These are phyloP conservation scores for Anser brachyrhynchus DNA, from an alignment of 2,113 vertebrate species.

Conservation along the genomic window DNA sequence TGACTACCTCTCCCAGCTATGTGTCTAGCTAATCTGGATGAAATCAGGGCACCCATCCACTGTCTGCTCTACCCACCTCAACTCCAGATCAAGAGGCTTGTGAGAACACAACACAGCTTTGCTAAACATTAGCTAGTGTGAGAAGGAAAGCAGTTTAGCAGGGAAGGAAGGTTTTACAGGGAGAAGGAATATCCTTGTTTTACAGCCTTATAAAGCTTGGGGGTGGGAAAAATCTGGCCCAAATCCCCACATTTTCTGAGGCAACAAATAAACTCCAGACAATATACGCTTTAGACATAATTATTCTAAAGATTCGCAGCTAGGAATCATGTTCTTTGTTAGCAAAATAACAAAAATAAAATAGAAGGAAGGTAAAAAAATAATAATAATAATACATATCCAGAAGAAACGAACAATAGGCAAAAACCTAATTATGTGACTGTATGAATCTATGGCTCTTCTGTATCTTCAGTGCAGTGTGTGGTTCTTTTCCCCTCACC, in stretches of 20 bases:
- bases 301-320: background rate
- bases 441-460: background rate
- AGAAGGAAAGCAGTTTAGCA: background rate
- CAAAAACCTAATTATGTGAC: background rate
- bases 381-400: background rate
- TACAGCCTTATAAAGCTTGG: background rate
- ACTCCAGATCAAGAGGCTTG: background rate
- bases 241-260: background rate
- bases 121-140: background rate
- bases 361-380: background rate
- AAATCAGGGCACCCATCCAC: background rate
- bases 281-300: background rate
- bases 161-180: background rate
- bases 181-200: background rate
- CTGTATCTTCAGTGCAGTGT: background rate
- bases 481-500: background rate
- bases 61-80: background rate
- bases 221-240: background rate
- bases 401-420: background rate
- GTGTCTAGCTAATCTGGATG: background rate
- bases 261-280: background rate
- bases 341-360: background rate
- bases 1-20: background rate
- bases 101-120: background rate
- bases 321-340: background rate